phyloP scores from a whole-genome alignment of 2,888 invertebrate genomes.

The Drepana falcataria region DNA sequence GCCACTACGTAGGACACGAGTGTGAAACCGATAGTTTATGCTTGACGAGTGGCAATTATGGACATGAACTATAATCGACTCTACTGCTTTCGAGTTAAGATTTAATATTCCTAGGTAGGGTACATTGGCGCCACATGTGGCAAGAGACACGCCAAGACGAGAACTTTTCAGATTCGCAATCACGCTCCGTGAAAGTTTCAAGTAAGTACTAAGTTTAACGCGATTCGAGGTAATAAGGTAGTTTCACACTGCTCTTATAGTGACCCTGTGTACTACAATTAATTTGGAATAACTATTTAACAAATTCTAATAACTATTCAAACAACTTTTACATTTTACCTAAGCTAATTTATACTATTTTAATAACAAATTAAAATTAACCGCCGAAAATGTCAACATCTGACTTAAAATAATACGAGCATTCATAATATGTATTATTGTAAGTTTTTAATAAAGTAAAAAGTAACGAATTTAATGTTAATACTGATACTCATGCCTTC shows the following conservation, averaged over 20 bases:
- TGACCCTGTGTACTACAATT: constrained; percentile 10
- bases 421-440: too few relatives aligned
- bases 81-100: constrained; percentile 9
- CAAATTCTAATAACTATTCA: too few relatives aligned
- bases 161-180: constrained; percentile 69
- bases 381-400: too few relatives aligned
- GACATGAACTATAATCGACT: constrained; percentile 11
- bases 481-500: too few relatives aligned
- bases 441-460: too few relatives aligned
- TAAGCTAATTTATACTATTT: too few relatives aligned
- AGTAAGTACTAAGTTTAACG: constrained; percentile 59
- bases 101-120: constrained; percentile 15
- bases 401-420: too few relatives aligned
- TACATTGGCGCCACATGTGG: constrained; percentile 37
- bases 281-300: too few relatives aligned
- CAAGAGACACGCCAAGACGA: constrained; percentile 33
- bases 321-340: too few relatives aligned
- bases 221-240: constrained; percentile 40
- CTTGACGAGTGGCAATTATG: constrained; percentile 10
- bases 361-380: too few relatives aligned
- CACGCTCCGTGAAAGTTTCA: constrained; percentile 55
- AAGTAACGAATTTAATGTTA: too few relatives aligned
- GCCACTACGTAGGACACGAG: constrained; percentile 35
- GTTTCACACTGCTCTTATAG: constrained; percentile 30
- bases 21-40: constrained; percentile 41